Conservation (phyloP, 2,888 invertebrate genomes). For the Noctua pronuba region DNA sequence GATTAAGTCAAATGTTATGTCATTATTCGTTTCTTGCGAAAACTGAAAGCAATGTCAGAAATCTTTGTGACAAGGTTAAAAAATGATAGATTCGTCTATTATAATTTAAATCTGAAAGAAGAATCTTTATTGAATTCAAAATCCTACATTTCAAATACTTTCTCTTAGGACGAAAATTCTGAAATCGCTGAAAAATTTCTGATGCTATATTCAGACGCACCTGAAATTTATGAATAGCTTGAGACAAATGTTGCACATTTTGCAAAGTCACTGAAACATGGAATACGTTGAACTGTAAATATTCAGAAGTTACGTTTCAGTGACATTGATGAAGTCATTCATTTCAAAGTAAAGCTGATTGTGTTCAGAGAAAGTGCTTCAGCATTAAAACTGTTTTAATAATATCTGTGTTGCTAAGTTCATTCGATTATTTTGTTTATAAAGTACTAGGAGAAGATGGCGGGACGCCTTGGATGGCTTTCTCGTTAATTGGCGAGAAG, state of each 20-base stretch:
- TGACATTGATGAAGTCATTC: constrained; percentile 6
- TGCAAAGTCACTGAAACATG: constrained; percentile 47
- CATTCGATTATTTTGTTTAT: not conserved
- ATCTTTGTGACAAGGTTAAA: not conserved
- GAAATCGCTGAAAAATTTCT: constrained; percentile 20
- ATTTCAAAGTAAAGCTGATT: constrained; percentile 1
- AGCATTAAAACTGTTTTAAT: not conserved
- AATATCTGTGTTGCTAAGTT: not conserved
- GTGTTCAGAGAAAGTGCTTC: not conserved
- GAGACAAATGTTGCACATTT: constrained; percentile 53
- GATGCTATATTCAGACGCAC: constrained; percentile 28
- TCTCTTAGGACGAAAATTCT: not conserved
- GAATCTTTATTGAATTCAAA: constrained; percentile 17
- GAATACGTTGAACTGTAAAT: constrained; percentile 44
- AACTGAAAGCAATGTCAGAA: not conserved
- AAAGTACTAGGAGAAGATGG: too few species aligned
- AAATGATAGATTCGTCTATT: constrained; percentile 1
- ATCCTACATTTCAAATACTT: constrained; percentile 20
- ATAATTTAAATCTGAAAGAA: constrained; percentile 19
- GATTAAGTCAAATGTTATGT: not conserved
- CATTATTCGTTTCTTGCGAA: not conserved
- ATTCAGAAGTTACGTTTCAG: constrained; percentile 13
- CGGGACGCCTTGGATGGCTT: too few species aligned
- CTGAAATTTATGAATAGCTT: constrained; percentile 45
- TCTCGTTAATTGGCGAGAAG: too few species aligned